A percentile compares a stretch with the other conserved stretches of the same genome.
Conservation (phyloP, 2,113 vertebrate species). For the Otus sunia region DNA sequence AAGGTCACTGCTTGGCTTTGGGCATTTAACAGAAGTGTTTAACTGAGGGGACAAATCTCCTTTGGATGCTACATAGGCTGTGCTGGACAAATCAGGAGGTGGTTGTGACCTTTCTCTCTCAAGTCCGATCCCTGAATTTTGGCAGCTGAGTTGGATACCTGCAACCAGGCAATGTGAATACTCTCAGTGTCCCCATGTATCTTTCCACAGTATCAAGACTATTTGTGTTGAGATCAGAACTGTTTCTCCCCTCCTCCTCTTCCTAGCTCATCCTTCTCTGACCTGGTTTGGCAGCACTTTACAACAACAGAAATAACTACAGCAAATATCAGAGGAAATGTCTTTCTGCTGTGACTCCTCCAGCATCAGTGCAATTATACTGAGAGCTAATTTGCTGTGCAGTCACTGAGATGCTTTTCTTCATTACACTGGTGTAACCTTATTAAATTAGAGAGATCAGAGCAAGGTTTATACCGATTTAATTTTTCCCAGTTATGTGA, state of each 20-base stretch:
- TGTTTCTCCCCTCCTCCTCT: neutral
- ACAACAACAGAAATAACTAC: neutral
- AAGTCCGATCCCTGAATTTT: neutral
- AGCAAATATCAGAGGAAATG: neutral
- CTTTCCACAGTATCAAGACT: neutral
- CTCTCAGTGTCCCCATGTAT: neutral
- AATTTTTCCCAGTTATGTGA: neutral
- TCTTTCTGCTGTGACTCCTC: neutral
- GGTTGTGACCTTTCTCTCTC: neutral
- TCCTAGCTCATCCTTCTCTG: neutral
- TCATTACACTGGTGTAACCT: neutral
- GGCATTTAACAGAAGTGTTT: neutral
- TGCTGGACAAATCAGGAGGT: neutral
- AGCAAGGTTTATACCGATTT: neutral
- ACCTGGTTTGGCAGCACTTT: neutral
- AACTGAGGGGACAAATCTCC: neutral
- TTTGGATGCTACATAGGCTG: neutral
- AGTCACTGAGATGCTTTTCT: neutral
- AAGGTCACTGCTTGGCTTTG: neutral
- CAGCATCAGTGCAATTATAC: neutral
- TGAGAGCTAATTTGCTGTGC: neutral
- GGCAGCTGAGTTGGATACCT: neutral
- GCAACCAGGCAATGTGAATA: neutral
- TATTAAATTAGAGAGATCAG: slow-evolving; percentile 11
- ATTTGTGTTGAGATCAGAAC: neutral